These are phyloP conservation scores for Caenorhabditis brenneri DNA, from an alignment of 1,140 invertebrate genomes.

Conservation along the genomic window DNA sequence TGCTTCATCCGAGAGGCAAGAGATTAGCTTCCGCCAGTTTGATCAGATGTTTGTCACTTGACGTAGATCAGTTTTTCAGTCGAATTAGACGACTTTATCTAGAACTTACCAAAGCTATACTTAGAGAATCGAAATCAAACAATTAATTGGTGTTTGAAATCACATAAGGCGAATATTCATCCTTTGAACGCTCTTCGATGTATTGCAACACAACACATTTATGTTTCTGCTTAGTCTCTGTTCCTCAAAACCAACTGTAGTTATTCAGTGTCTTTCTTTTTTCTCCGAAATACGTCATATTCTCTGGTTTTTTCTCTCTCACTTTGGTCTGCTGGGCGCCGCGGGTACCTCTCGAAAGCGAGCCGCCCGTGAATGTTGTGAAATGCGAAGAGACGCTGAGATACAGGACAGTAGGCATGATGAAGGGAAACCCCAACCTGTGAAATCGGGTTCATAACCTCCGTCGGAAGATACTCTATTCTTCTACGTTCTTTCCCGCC, in stretches of 20 bases:
- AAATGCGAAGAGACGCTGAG: slow-evolving; percentile 17
- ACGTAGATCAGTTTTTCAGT: not conserved
- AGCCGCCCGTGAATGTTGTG: slow-evolving; percentile 38
- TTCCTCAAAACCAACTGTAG: not conserved
- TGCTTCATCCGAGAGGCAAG: not conserved
- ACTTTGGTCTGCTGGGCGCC: not conserved
- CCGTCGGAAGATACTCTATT: not conserved
- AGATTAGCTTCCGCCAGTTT: not conserved
- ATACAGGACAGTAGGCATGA: not conserved
- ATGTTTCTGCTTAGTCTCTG: not conserved
- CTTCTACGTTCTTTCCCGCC: not conserved
- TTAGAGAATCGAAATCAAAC: too few relatives aligned
- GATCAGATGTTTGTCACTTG: slow-evolving; percentile 32
- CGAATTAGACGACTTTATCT: not conserved
- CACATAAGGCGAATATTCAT: too few relatives aligned
- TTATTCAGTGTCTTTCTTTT: not conserved
- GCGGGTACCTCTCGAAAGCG: slow-evolving; percentile 21
- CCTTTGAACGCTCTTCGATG: not conserved
- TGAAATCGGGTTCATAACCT: not conserved
- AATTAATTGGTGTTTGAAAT: too few relatives aligned
- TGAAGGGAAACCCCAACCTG: not conserved
- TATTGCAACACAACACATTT: not conserved
- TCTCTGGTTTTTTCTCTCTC: slow-evolving; percentile 24
- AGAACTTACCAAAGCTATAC: too few relatives aligned
- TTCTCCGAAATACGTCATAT: slow-evolving; percentile 28